Evolutionary conservation across 2,797 vertebrate genomes (phyloP).

Genomic region (Coregonus ussuriensis): DNA sequence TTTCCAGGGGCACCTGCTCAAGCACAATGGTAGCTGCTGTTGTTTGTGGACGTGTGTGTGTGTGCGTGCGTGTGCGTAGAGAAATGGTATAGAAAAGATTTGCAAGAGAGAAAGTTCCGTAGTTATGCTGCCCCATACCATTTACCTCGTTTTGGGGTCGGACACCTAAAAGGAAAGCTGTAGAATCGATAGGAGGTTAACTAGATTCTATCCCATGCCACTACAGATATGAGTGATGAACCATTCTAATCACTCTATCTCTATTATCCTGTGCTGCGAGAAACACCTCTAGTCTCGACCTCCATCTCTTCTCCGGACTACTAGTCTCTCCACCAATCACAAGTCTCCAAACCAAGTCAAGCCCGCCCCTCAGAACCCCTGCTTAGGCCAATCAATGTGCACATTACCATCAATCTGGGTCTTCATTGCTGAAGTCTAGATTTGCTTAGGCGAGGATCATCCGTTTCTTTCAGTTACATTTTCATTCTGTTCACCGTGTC

Average conservation of each 20-base stretch:
- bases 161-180: no score
- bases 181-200: no score
- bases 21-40: no score
- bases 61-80: no score
- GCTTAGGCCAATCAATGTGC: slow-evolving; percentile 74
- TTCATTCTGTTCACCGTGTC: slow-evolving; percentile 39
- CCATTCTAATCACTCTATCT: slow-evolving; percentile 3
- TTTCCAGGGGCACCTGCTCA: no score
- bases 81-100: no score
- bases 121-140: no score
- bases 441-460: slow-evolving; percentile 89
- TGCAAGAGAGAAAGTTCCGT: no score
- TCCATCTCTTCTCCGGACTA: not conserved
- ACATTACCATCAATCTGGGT: slow-evolving; percentile 79
- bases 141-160: no score
- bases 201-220: not conserved
- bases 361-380: not conserved
- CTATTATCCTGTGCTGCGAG: not conserved
- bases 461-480: slow-evolving; percentile 42
- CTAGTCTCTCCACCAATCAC: slow-evolving; percentile 1
- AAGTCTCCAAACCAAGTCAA: not conserved
- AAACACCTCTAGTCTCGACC: not conserved
- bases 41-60: no score
- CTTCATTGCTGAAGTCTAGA: slow-evolving; percentile 99
- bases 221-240: not conserved